These are phyloP conservation scores for Formica aserva DNA, from an alignment of 2,888 invertebrate genomes.

Conservation along the genomic window DNA sequence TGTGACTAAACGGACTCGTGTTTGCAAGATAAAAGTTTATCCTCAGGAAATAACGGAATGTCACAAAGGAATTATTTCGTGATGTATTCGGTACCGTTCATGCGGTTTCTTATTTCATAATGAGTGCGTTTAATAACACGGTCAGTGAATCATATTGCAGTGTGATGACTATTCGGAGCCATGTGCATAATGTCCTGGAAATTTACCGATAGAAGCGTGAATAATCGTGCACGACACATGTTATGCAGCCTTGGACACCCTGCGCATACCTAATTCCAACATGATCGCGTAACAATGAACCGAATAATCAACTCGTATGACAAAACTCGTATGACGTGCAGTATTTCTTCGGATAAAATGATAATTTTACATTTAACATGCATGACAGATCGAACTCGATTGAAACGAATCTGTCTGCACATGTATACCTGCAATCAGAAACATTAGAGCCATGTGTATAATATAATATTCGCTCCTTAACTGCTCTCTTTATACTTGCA, in stretches of 20 bases:
- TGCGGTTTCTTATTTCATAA: conserved; percentile 14
- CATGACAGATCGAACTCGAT: not conserved
- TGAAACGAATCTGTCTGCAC: not conserved
- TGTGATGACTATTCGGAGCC: not conserved
- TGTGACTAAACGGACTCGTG: not conserved
- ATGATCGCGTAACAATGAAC: not conserved
- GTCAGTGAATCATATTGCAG: not conserved
- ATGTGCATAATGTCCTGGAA: not conserved
- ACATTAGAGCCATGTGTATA: not conserved
- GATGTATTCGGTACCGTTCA: not conserved
- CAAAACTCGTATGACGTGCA: not conserved
- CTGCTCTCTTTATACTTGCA: not conserved
- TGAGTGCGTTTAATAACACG: not conserved
- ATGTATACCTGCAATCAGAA: not conserved
- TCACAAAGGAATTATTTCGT: conserved; percentile 10
- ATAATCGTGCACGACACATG: not conserved
- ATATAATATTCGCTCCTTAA: not conserved
- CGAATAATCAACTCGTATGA: not conserved
- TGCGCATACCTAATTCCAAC: conserved; percentile 27
- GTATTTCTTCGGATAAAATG: conserved; percentile 7
- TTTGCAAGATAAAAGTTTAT: conserved; percentile 8
- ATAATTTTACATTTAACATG: conserved; percentile 23
- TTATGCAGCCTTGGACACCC: not conserved
- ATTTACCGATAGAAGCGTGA: conserved; percentile 2
- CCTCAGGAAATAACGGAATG: not conserved